Conservation (phyloP, 2,888 invertebrate species). For the Ypsolopha sequella region DNA sequence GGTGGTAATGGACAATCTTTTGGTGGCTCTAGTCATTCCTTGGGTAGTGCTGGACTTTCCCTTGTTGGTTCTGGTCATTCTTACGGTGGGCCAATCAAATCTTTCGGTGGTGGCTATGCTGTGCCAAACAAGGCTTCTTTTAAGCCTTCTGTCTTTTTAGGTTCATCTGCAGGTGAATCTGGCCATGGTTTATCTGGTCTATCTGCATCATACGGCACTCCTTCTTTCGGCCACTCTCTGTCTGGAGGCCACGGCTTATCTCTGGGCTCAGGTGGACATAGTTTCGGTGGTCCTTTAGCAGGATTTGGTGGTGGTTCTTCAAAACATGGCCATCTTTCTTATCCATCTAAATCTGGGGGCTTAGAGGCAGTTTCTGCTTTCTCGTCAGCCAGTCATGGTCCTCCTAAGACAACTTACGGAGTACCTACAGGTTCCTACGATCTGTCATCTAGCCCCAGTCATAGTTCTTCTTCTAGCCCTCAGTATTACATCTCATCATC, state of each 20-base stretch:
- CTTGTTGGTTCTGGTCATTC: constrained; percentile 9
- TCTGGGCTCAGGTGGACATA: constrained; percentile 30
- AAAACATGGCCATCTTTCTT: constrained; percentile 38
- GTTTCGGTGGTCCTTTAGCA: constrained; percentile 33
- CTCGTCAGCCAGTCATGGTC: constrained; percentile 35
- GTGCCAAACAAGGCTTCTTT: constrained; percentile 45
- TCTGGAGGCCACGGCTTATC: not conserved
- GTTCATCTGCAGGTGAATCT: constrained; percentile 44
- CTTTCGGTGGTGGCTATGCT: constrained; percentile 28
- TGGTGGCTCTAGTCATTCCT: constrained; percentile 4
- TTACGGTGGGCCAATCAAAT: constrained; percentile 24
- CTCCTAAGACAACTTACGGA: constrained; percentile 43
- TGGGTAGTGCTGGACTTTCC: constrained; percentile 8
- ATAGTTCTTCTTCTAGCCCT: constrained; percentile 45
- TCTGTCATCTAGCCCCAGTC: constrained; percentile 25
- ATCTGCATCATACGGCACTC: constrained; percentile 33
- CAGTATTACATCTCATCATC: constrained; percentile 40
- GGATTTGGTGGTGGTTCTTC: constrained; percentile 36
- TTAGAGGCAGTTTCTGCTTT: too few species aligned
- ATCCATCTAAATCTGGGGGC: constrained; percentile 40
- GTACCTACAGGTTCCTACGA: constrained; percentile 33
- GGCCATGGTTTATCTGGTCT: constrained; percentile 34
- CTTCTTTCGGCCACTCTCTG: constrained; percentile 26
- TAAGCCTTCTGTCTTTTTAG: constrained; percentile 59
- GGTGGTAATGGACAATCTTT: constrained; percentile 6